Evolutionary conservation across 2,888 invertebrate genomes (phyloP).

Genomic region (Leptopterna dolabrata): DNA sequence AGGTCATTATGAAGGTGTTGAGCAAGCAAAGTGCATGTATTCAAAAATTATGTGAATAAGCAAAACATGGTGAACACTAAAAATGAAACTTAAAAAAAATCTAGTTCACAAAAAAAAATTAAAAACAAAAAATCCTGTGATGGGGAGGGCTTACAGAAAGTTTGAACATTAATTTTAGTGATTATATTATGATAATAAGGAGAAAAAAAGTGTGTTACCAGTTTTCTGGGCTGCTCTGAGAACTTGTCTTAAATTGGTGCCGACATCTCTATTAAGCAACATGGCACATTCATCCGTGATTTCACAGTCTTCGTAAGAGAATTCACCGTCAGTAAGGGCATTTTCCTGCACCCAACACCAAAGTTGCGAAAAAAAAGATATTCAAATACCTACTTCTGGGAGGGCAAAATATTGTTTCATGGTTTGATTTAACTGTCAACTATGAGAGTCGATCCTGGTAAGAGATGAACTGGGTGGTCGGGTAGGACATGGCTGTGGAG

Average conservation of each 20-base stretch:
- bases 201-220: constrained; percentile 50
- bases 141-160: neutral
- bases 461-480: too few relatives aligned
- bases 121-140: neutral
- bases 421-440: too few relatives aligned
- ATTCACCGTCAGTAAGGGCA: constrained; percentile 73
- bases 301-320: constrained; percentile 73
- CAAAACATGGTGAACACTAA: neutral
- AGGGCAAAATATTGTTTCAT: neutral
- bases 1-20: neutral
- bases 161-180: neutral
- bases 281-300: constrained; percentile 80
- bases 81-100: neutral
- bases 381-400: neutral
- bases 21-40: neutral
- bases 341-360: constrained; percentile 68
- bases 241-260: constrained; percentile 63
- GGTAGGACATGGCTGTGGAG: too few relatives aligned
- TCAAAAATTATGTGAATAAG: neutral
- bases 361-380: constrained; percentile 43
- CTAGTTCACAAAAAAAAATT: neutral
- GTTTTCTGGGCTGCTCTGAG: constrained; percentile 61
- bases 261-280: constrained; percentile 70
- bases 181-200: neutral
- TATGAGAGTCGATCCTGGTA: too few relatives aligned